Evolutionary conservation across 2,797 vertebrate genomes (phyloP).

Genomic region (Urosaurus nigricauda): DNA sequence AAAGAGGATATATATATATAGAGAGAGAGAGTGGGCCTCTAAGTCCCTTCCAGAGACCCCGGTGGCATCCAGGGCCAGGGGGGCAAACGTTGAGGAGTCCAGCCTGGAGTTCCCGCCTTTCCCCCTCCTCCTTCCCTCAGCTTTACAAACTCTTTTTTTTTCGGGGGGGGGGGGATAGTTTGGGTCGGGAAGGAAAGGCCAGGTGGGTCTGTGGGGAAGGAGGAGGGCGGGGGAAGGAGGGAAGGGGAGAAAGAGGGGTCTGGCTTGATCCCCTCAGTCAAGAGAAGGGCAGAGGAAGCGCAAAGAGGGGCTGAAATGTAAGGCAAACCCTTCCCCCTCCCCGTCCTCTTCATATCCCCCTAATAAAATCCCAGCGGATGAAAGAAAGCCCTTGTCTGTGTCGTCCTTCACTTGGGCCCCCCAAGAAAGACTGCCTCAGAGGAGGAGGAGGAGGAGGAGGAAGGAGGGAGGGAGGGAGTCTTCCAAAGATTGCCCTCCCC

Average conservation of each 20-base stretch:
- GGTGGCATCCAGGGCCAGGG: no score
- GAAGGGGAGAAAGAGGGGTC: neutral
- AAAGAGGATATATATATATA: no score
- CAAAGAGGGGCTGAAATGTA: conserved; percentile 72
- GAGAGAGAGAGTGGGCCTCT: no score
- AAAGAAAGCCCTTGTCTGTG: conserved; percentile 67
- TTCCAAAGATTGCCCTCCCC: neutral
- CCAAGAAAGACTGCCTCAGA: neutral
- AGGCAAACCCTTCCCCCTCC: conserved; percentile 63
- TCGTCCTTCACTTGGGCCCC: no score
- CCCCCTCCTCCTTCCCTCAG: no score
- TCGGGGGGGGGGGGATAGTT: neutral
- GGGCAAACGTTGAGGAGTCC: no score
- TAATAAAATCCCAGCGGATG: conserved; percentile 81
- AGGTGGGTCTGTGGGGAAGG: neutral
- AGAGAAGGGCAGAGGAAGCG: conserved; percentile 34
- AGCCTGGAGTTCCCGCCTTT: no score
- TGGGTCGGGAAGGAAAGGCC: no score
- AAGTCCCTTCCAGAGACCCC: no score
- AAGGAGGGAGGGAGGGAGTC: neutral
- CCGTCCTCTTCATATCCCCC: conserved; percentile 62
- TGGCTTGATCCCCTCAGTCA: neutral
- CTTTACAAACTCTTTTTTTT: neutral
- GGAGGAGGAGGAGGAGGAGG: neutral
- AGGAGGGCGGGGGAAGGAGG: neutral